Evolutionary conservation across 2,888 invertebrate genomes (phyloP), one percentile per base, ranked within the genome.

Genomic region (Sceliomorpha sp.): DNA sequence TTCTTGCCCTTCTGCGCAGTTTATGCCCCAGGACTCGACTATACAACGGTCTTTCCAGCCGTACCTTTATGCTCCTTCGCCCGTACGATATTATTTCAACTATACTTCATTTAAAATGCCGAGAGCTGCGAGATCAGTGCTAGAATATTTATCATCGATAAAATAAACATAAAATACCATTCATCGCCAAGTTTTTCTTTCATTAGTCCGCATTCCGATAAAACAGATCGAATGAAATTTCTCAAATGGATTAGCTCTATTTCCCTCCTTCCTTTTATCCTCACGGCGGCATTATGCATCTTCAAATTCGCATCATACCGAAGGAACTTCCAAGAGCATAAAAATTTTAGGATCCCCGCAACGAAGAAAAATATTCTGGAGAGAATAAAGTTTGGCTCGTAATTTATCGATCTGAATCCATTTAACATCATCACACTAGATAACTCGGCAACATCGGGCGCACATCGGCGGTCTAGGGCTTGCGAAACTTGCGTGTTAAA

Each of bases 401-500:
- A 62, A 66, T 70, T 70, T 66, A 66, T 70, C 70, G 66, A 70
- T 66, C 66, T 34, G 47, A 66, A 70, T 70, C 70, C 70, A 70
- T 70, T 70, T 66, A 70, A 66, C 62, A 66, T 70, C 64, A 70
- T 70, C 64, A 60, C 64, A 37, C 37, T 47, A 60, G 70, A 70
- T 70, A 70, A 66, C 66, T 51, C 58, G 60, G 66, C 66, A 70
- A 70, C 70, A 70, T 20, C 66, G 70, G 62, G 70, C 48, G 66
- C 56, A 31, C 62, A 70, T 70, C 66, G 70, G 60, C 58, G 70
- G 70, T 64, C 64, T 66, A 40, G 68, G 37, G 73, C 66, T 70
- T 73, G 66, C 60, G 70, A 70, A 73, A 73, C 73, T 73, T 64
- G 78, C 76, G 76, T 80, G 81, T 82, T 86, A 84, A 86, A 87